A percentile compares a stretch with the other conserved stretches of the same genome.
Conservation (phyloP, 2,797 vertebrate genomes). For the Onychomys arenicola region DNA sequence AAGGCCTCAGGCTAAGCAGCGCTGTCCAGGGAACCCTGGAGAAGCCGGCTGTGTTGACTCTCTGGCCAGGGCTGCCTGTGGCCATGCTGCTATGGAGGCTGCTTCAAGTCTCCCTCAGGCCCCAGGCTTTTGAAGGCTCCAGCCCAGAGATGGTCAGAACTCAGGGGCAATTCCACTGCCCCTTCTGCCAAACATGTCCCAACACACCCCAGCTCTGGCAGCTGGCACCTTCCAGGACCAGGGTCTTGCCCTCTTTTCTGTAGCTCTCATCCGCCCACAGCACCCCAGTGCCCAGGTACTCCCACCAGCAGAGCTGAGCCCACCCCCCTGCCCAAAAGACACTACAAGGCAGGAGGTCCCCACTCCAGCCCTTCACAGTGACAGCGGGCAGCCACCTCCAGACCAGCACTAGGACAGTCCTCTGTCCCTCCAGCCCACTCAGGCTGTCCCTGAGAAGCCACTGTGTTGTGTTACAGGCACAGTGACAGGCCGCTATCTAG, state of each 20-base stretch:
- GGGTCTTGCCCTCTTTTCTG: not conserved
- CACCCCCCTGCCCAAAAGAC: not conserved
- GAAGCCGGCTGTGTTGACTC: not conserved
- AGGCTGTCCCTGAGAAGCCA: slow-evolving; percentile 17
- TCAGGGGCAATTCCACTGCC: slow-evolving; percentile 20
- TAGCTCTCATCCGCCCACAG: not conserved
- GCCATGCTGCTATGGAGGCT: slow-evolving; percentile 82
- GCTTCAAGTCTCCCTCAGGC: slow-evolving; percentile 73
- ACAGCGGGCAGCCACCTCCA: not conserved
- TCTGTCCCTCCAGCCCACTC: not conserved
- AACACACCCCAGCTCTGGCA: slow-evolving; percentile 28
- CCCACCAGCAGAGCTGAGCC: slow-evolving; percentile 79
- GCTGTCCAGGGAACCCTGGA: not conserved
- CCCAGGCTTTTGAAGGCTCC: slow-evolving; percentile 76
- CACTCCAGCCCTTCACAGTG: not conserved
- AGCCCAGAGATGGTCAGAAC: slow-evolving; percentile 54
- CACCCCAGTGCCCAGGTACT: slow-evolving; percentile 53
- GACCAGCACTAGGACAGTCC: slow-evolving; percentile 61
- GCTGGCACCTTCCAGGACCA: slow-evolving; percentile 6
- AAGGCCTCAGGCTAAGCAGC: not conserved
- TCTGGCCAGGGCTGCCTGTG: slow-evolving; percentile 70
- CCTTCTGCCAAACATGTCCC: slow-evolving; percentile 60
- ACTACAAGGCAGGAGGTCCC: not conserved
- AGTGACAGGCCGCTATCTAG: not conserved
- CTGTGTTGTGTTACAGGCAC: slow-evolving; percentile 29